phyloP scores from a whole-genome alignment of 2,113 vertebrate species.

The Notothenia coriiceps region DNA sequence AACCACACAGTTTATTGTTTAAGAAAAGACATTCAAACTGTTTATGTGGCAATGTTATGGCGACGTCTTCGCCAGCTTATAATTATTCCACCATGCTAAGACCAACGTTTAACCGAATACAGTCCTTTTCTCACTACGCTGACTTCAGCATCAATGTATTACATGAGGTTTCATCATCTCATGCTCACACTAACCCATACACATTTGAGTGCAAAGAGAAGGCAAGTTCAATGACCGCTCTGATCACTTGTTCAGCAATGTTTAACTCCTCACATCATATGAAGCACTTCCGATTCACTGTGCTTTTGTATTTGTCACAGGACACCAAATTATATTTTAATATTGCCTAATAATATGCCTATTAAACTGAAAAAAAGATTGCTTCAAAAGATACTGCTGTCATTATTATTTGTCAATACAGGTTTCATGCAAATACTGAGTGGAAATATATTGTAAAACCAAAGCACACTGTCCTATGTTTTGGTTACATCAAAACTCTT shows the following conservation, averaged over 20 bases:
- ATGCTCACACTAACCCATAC: conserved; percentile 10
- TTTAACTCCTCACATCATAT: not conserved
- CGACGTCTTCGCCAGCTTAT: conserved; percentile 32
- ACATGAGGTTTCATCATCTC: conserved; percentile 57
- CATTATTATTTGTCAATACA: not conserved
- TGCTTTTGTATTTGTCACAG: not conserved
- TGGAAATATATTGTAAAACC: not conserved
- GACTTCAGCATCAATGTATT: conserved; percentile 18
- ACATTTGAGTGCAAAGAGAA: conserved; percentile 33
- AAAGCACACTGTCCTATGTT: not conserved
- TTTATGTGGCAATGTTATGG: conserved; percentile 61
- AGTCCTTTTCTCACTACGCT: not conserved
- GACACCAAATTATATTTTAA: not conserved
- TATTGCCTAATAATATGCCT: not conserved
- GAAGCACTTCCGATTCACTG: not conserved
- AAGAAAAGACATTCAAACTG: conserved; percentile 43
- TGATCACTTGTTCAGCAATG: not conserved
- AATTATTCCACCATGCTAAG: conserved; percentile 54
- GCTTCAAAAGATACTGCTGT: not conserved
- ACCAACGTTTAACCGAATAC: conserved; percentile 22
- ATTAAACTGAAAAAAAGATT: not conserved
- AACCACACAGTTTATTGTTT: conserved; percentile 51
- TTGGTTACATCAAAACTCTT: not conserved
- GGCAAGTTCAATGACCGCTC: conserved; percentile 5
- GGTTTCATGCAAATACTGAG: not conserved